Evolutionary conservation across 1,140 invertebrate species (phyloP).

Genomic region (Drosophila aff.): DNA sequence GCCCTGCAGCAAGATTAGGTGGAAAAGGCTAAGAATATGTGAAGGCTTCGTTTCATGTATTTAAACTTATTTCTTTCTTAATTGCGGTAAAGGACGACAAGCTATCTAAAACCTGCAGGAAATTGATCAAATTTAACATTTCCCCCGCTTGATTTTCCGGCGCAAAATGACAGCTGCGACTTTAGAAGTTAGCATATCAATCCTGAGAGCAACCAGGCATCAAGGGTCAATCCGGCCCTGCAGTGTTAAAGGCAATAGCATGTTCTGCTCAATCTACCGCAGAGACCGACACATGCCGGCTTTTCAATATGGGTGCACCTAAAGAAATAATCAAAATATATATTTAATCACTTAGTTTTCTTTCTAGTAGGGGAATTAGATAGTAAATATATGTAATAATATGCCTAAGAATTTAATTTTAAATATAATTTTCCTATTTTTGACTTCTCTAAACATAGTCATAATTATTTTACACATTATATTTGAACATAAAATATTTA

Average conservation of each 20-base stretch:
- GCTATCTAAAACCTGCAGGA: conserved; percentile 27
- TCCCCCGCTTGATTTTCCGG: conserved; percentile 11
- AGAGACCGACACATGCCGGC: conserved; percentile 2
- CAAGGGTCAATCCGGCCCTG: conserved; percentile 22
- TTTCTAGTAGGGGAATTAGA: not conserved
- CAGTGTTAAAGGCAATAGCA: conserved; percentile 12
- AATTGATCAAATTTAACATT: conserved; percentile 41
- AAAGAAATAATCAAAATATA: not conserved
- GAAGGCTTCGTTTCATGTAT: not conserved
- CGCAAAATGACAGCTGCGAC: conserved; percentile 15
- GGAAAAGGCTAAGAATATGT: conserved; percentile 1
- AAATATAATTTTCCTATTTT: not conserved
- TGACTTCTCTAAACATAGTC: rapidly evolving
- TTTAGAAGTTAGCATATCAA: conserved; percentile 24
- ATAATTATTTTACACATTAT: not conserved
- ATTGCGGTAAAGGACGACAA: conserved; percentile 1
- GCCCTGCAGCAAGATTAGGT: conserved; percentile 4
- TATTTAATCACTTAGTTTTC: not conserved
- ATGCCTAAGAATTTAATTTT: not conserved
- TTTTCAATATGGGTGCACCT: not conserved
- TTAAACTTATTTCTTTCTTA: conserved; percentile 16
- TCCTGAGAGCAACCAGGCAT: conserved; percentile 26
- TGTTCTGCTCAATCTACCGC: conserved; percentile 24
- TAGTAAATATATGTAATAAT: not conserved
- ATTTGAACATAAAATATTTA: no score